A percentile compares a stretch with the other conserved stretches of the same genome.
These are phyloP conservation scores for Hemistola chrysoprasaria DNA, from an alignment of 2,888 invertebrate genomes.

Conservation along the genomic window DNA sequence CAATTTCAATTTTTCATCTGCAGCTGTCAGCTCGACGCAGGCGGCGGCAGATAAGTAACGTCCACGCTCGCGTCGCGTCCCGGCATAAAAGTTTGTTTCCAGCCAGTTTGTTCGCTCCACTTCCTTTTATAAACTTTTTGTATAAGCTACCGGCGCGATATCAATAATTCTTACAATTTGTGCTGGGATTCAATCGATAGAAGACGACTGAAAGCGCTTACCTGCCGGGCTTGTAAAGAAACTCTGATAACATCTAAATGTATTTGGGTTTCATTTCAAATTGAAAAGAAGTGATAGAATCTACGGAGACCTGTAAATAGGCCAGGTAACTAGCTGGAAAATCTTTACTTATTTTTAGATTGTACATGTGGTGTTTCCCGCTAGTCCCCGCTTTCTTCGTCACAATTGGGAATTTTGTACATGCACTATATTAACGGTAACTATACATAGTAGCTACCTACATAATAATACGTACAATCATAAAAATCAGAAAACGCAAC, in stretches of 20 bases:
- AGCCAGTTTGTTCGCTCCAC: conserved; percentile 77
- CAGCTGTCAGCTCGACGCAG: conserved; percentile 76
- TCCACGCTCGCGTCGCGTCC: conserved; percentile 65
- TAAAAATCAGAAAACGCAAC: no score
- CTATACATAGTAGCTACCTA: no score
- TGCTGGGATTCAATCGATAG: conserved; percentile 52
- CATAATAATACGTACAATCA: no score
- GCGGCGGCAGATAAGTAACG: conserved; percentile 79
- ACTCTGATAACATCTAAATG: conserved; percentile 38
- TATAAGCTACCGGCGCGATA: conserved; percentile 63
- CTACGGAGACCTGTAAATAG: neutral
- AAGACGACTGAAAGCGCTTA: conserved; percentile 40
- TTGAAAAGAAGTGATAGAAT: conserved; percentile 9
- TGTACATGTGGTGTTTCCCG: no score
- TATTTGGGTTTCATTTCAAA: conserved; percentile 14
- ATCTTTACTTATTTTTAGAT: no score
- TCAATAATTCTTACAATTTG: conserved; percentile 77
- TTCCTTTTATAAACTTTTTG: conserved; percentile 79
- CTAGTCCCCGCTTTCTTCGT: no score
- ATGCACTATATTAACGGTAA: no score
- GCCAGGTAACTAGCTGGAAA: no score
- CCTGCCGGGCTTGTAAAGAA: conserved; percentile 28
- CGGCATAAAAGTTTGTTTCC: conserved; percentile 72
- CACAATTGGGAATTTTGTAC: no score
- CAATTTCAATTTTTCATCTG: conserved; percentile 83